A percentile compares a stretch with the other conserved stretches of the same genome.
These are phyloP conservation scores for Spermophilus dauricus DNA, from an alignment of 2,113 vertebrate genomes.

Conservation along the genomic window DNA sequence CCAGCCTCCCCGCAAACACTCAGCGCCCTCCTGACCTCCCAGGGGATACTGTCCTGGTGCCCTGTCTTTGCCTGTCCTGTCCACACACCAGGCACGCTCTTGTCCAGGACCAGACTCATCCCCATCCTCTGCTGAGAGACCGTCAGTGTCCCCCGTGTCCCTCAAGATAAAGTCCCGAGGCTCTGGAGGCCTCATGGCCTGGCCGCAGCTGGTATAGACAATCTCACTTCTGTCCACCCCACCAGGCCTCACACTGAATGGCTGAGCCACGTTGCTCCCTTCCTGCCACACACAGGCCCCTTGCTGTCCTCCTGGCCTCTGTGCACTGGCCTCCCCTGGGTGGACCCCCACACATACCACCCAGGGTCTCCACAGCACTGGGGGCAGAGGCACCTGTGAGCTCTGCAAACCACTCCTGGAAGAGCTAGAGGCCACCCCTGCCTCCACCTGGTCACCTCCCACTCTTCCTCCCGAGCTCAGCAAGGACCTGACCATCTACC, in stretches of 20 bases:
- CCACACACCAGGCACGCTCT: neutral
- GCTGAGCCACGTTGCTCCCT: rapidly evolving
- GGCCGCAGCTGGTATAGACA: neutral
- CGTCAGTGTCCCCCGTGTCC: neutral
- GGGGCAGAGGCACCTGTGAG: neutral
- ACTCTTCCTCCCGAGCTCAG: neutral
- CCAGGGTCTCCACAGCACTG: neutral
- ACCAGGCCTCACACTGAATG: rapidly evolving
- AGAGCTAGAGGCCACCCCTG: neutral
- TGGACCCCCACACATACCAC: neutral
- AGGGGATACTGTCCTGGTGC: rapidly evolving
- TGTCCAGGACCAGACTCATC: neutral
- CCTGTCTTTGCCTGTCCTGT: neutral
- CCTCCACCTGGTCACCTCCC: neutral
- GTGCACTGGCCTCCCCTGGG: neutral
- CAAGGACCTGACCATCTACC: neutral
- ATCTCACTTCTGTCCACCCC: neutral
- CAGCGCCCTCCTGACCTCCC: no score
- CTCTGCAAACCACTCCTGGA: neutral
- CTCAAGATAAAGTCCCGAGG: neutral
- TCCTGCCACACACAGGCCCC: neutral
- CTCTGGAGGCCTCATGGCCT: rapidly evolving
- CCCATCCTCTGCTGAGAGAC: neutral
- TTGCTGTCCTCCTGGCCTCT: neutral
- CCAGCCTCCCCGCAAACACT: neutral